Percentiles rank a stretch among this genome's conserved stretches.
Evolutionary conservation across 2,797 vertebrate genomes (phyloP).

Genomic region (Lithobates pipiens): DNA sequence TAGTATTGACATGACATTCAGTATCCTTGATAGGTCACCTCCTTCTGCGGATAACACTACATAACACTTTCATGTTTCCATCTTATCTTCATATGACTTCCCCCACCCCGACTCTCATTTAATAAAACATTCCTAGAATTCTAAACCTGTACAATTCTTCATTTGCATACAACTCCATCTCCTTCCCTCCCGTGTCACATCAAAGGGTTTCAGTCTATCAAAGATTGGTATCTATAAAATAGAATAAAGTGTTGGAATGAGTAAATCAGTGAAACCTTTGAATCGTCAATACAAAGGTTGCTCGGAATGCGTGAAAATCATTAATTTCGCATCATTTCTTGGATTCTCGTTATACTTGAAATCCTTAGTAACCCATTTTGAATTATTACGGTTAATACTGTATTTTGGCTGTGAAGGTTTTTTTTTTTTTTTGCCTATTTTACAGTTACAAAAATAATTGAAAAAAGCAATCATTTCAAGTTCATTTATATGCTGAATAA

Average conservation of each 20-base stretch:
- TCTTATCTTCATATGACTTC: conserved; percentile 34
- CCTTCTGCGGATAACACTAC: conserved; percentile 23
- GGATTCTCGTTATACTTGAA: conserved; percentile 10
- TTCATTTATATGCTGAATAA: conserved; percentile 32
- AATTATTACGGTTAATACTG: conserved; percentile 53
- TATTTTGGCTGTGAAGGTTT: conserved; percentile 40
- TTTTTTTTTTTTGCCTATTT: conserved; percentile 25
- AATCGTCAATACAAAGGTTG: conserved; percentile 57
- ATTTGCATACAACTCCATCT: conserved; percentile 41
- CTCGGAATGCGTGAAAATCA: conserved; percentile 48
- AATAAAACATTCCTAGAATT: conserved; percentile 47
- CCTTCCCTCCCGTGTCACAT: conserved; percentile 22
- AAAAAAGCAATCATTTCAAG: conserved; percentile 37
- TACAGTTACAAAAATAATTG: conserved; percentile 35
- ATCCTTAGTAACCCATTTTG: conserved; percentile 28
- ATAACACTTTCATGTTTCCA: conserved; percentile 49
- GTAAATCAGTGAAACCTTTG: conserved; percentile 52
- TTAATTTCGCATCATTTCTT: conserved; percentile 41
- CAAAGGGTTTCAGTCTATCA: conserved; percentile 52
- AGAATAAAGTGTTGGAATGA: conserved; percentile 53
- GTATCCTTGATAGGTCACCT: conserved; percentile 50
- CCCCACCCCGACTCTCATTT: conserved; percentile 44
- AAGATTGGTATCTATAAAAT: conserved; percentile 59
- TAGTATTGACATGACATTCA: conserved; percentile 43
- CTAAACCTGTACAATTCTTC: conserved; percentile 5